phyloP scores from a whole-genome alignment of 2,888 invertebrate genomes.

The Subacronicta megacephala region DNA sequence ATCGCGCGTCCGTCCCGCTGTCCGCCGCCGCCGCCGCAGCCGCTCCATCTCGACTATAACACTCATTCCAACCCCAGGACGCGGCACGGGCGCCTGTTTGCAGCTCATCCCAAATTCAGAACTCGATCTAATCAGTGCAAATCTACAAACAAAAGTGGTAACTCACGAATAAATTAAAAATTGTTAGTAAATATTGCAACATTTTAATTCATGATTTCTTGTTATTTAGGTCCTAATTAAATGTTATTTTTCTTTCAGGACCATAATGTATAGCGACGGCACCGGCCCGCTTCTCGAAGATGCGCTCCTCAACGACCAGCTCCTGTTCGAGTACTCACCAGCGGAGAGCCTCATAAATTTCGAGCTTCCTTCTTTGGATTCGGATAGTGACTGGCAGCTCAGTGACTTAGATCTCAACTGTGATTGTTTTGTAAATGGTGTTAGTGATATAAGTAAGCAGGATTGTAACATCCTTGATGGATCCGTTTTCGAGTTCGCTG shows the following conservation, averaged over 20 bases:
- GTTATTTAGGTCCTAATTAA: conserved; percentile 3
- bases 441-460: conserved; percentile 74
- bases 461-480: conserved; percentile 68
- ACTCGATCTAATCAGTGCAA: conserved; percentile 11
- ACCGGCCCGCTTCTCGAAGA: conserved; percentile 74
- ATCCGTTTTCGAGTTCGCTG: conserved; percentile 80
- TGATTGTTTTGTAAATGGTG: conserved; percentile 79
- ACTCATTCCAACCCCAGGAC: conserved; percentile 76
- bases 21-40: no score
- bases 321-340: conserved; percentile 82
- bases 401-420: conserved; percentile 80
- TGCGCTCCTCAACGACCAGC: conserved; percentile 78
- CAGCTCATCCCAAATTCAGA: conserved; percentile 64
- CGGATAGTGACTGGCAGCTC: conserved; percentile 78
- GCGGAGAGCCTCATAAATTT: conserved; percentile 85
- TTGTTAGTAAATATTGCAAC: conserved; percentile 37
- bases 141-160: conserved; percentile 37
- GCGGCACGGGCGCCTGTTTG: conserved; percentile 72
- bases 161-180: conserved; percentile 15
- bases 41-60: conserved; percentile 66
- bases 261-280: conserved; percentile 78
- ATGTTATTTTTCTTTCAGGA: conserved; percentile 65
- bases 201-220: conserved; percentile 23
- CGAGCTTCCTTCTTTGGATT: conserved; percentile 75
- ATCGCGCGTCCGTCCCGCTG: conserved; percentile 82